Evolutionary conservation across 2,113 vertebrate genomes (phyloP).

Genomic region (Mesoclemmys tuberculata): DNA sequence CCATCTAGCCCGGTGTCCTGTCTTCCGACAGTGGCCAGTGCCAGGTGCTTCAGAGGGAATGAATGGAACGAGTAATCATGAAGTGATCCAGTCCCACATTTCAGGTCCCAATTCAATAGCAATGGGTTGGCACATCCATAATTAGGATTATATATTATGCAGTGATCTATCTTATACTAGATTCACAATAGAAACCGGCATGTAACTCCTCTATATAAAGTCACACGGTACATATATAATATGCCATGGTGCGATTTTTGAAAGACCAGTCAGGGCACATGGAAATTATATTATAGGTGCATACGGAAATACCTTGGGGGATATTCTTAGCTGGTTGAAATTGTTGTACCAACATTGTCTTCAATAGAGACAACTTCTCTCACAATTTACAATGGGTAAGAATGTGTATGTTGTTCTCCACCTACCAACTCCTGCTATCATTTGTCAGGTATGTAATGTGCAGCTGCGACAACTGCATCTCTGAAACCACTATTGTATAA

Average conservation of each 20-base stretch:
- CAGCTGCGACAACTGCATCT: neutral
- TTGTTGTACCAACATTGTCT: neutral
- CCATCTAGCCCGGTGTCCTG: too few species aligned
- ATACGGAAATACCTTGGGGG: conserved; percentile 1
- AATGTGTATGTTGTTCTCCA: neutral
- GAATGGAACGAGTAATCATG: too few species aligned
- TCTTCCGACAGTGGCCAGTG: too few species aligned
- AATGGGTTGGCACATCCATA: neutral
- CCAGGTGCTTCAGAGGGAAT: too few species aligned
- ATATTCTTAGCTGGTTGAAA: neutral
- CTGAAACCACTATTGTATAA: neutral
- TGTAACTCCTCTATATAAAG: neutral
- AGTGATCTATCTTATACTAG: neutral
- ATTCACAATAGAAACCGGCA: neutral
- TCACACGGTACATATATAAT: neutral
- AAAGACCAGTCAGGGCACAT: neutral
- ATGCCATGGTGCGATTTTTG: neutral
- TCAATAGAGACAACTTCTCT: neutral
- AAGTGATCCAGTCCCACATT: neutral
- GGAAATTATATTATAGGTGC: neutral
- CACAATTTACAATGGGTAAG: neutral
- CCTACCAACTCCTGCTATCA: neutral
- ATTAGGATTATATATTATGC: neutral
- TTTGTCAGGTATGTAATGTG: neutral
- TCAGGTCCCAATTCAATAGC: neutral